These are phyloP conservation scores for Ormyrus pomaceus DNA, from an alignment of 2,888 invertebrate species.

Conservation along the genomic window DNA sequence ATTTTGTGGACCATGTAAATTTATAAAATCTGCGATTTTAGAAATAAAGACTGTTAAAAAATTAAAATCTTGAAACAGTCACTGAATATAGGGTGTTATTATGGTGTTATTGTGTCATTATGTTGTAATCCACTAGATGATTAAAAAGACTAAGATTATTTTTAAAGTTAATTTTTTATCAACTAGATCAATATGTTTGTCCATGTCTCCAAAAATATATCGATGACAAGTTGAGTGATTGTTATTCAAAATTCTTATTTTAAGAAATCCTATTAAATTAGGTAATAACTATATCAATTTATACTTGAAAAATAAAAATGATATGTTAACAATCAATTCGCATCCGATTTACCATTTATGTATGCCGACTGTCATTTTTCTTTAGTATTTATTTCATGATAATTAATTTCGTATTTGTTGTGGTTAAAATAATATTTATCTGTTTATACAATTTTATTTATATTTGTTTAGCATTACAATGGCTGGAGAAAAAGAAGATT, in stretches of 20 bases:
- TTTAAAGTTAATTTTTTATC: too few relatives aligned
- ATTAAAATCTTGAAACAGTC: constrained; percentile 13
- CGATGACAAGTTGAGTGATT: constrained; percentile 4
- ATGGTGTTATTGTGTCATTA: too few relatives aligned
- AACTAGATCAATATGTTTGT: constrained; percentile 18
- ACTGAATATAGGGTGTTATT: constrained; percentile 24
- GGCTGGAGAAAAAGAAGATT: constrained; percentile 31
- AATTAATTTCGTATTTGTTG: constrained; percentile 10
- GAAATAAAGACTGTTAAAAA: constrained; percentile 37
- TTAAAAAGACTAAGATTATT: constrained; percentile 6
- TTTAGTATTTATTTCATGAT: constrained; percentile 19
- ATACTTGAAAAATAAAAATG: constrained; percentile 45
- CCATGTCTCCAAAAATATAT: constrained; percentile 16
- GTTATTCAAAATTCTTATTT: constrained; percentile 23
- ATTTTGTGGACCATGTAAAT: constrained; percentile 23
- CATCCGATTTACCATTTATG: neutral
- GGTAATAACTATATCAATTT: constrained; percentile 39
- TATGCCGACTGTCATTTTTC: constrained; percentile 9
- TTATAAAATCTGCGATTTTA: constrained; percentile 5
- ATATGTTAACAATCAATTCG: constrained; percentile 12
- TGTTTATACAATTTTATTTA: constrained; percentile 14
- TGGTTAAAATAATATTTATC: neutral
- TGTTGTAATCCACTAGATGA: constrained; percentile 15
- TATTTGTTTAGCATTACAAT: constrained; percentile 17
- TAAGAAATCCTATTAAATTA: constrained; percentile 36